These are phyloP conservation scores for Ceraclea dissimilis DNA, from an alignment of 2,888 invertebrate genomes.

Conservation along the genomic window DNA sequence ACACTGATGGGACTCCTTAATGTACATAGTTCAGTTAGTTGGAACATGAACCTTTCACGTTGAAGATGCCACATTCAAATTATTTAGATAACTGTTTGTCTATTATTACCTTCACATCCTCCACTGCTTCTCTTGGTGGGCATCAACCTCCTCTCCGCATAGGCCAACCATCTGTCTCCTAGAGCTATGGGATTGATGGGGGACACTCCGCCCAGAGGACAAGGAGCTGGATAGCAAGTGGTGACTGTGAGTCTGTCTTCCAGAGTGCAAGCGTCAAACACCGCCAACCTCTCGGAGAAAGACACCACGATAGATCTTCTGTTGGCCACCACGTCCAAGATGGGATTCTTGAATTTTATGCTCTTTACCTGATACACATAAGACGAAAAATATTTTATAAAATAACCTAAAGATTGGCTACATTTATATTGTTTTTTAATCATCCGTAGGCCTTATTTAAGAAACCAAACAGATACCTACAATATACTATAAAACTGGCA, in stretches of 20 bases:
- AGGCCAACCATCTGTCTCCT: slow-evolving; percentile 78
- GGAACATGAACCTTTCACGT: too few species aligned
- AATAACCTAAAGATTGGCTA: too few species aligned
- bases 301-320: slow-evolving; percentile 80
- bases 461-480: too few species aligned
- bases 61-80: too few species aligned
- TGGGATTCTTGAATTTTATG: slow-evolving; percentile 86
- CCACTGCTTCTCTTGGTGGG: slow-evolving; percentile 73
- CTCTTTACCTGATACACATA: slow-evolving; percentile 60
- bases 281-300: slow-evolving; percentile 83
- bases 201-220: slow-evolving; percentile 49
- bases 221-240: slow-evolving; percentile 83
- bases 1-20: too few species aligned
- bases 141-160: slow-evolving; percentile 79
- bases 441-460: too few species aligned
- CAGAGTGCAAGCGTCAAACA: slow-evolving; percentile 82
- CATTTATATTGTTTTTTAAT: too few species aligned
- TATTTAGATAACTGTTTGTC: too few species aligned
- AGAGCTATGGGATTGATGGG: slow-evolving; percentile 74
- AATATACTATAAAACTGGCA: too few species aligned
- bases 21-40: too few species aligned
- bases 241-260: slow-evolving; percentile 83
- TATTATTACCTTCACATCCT: slow-evolving; percentile 61
- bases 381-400: not conserved
- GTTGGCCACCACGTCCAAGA: slow-evolving; percentile 84